phyloP scores from a whole-genome alignment of 2,113 vertebrate species.

The Australoheros scitulus region DNA sequence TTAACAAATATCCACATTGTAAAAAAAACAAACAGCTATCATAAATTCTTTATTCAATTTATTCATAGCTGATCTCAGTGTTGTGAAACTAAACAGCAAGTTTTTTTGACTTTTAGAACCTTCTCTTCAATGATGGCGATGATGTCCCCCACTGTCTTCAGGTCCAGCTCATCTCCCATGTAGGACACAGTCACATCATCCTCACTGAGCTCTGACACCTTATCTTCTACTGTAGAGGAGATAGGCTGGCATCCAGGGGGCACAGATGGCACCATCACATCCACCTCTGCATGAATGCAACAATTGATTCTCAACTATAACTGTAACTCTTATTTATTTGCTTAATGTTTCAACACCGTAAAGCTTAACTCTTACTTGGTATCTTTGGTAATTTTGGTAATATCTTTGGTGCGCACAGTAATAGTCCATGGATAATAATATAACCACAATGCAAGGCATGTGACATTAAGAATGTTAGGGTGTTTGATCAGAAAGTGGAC shows the following conservation, averaged over 20 bases:
- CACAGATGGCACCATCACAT: conserved; percentile 36
- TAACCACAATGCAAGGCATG: not conserved
- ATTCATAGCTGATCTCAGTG: not conserved
- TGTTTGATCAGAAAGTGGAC: conserved; percentile 2
- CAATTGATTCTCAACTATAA: not conserved
- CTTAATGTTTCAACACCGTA: not conserved
- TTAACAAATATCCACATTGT: too few relatives aligned
- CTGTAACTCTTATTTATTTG: not conserved
- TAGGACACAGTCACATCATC: conserved; percentile 92
- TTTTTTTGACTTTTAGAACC: conserved; percentile 49
- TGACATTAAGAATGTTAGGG: not conserved
- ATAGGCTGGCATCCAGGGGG: conserved; percentile 29
- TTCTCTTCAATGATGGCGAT: conserved; percentile 95
- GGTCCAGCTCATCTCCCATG: conserved; percentile 92
- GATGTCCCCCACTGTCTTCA: conserved; percentile 95
- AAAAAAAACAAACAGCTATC: not conserved
- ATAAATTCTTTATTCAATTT: not conserved
- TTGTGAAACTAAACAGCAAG: not conserved
- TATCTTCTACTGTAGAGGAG: conserved; percentile 77
- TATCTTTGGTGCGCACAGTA: too few relatives aligned
- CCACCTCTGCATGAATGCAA: conserved; percentile 45
- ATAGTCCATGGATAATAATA: not conserved
- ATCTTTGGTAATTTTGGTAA: too few relatives aligned
- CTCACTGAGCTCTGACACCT: conserved; percentile 84
- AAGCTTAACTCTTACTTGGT: not conserved